Evolutionary conservation across 30 jellyfish, hydroid and myxozoan genomes (phyloP).

Genomic region (Mastigias papua): DNA sequence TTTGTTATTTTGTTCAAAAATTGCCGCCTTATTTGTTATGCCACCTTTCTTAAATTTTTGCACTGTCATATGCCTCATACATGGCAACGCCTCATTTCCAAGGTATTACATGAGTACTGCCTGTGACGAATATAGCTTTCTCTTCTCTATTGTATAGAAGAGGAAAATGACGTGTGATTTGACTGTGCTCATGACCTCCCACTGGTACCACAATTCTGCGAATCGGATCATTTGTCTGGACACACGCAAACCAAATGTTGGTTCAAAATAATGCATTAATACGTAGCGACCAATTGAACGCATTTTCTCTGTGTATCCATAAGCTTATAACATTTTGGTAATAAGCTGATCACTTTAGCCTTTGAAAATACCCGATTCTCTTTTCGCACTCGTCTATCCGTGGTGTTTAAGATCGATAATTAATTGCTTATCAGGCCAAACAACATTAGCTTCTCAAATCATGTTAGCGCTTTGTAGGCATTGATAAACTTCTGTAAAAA

Average conservation of each 20-base stretch:
- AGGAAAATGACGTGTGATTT: conserved; percentile 5
- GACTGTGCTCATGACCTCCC: not conserved
- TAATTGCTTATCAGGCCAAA: conserved; percentile 42
- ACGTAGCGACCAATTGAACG: not conserved
- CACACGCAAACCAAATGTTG: conserved; percentile 8
- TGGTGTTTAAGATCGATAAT: conserved; percentile 14
- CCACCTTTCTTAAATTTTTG: too few relatives aligned
- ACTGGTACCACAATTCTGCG: not conserved
- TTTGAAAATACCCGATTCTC: conserved; percentile 50
- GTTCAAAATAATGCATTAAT: not conserved
- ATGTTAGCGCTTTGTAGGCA: conserved; percentile 15
- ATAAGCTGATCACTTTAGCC: conserved; percentile 36
- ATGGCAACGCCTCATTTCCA: too few relatives aligned
- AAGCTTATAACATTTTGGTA: conserved; percentile 3
- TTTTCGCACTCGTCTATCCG: conserved; percentile 18
- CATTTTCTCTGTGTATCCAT: not conserved
- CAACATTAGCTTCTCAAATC: conserved; percentile 10
- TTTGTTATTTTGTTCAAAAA: too few relatives aligned
- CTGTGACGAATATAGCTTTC: too few relatives aligned
- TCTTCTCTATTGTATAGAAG: too few relatives aligned
- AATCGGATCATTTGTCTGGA: not conserved
- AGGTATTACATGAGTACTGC: too few relatives aligned
- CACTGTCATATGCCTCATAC: too few relatives aligned
- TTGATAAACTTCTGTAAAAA: not conserved
- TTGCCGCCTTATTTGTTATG: too few relatives aligned